Evolutionary conservation across 53 echinoderm and acorn worm species (phyloP).

Genomic region (Paelopatides confundens): DNA sequence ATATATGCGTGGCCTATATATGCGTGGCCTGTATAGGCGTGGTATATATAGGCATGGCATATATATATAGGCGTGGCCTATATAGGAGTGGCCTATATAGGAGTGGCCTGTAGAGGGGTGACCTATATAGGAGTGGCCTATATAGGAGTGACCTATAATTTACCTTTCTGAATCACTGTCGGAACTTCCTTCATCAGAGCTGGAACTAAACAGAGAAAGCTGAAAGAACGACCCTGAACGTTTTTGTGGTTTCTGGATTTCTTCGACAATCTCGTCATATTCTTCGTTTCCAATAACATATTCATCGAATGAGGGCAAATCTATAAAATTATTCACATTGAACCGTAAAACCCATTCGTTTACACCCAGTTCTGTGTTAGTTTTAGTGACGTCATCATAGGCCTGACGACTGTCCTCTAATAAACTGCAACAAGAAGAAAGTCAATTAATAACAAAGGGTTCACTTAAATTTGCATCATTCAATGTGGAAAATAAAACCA

Average conservation of each 20-base stretch:
- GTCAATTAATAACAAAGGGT: background rate
- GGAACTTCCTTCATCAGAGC: slow-evolving; percentile 11
- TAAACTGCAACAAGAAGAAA: background rate
- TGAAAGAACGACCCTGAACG: slow-evolving; percentile 7
- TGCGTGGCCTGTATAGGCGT: too few relatives aligned
- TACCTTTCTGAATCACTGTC: background rate
- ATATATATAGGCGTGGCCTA: too few relatives aligned
- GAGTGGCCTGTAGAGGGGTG: too few relatives aligned
- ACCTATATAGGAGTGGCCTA: too few relatives aligned
- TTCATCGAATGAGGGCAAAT: slow-evolving; percentile 6
- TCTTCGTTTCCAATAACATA: background rate
- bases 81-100: too few relatives aligned
- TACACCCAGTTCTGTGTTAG: slow-evolving; percentile 49
- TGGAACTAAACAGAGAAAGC: slow-evolving; percentile 1
- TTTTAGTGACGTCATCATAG: slow-evolving; percentile 1
- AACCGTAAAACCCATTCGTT: slow-evolving; percentile 51
- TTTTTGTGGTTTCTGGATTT: background rate
- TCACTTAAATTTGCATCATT: too few relatives aligned
- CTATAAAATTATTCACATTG: background rate
- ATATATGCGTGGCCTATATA: too few relatives aligned
- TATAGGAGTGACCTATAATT: background rate
- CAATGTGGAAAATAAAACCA: too few relatives aligned
- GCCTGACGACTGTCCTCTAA: slow-evolving; percentile 16
- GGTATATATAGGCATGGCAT: too few relatives aligned
- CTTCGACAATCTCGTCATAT: background rate